Evolutionary conservation across 2,888 invertebrate species (phyloP).

Genomic region (Linyphia triangularis): DNA sequence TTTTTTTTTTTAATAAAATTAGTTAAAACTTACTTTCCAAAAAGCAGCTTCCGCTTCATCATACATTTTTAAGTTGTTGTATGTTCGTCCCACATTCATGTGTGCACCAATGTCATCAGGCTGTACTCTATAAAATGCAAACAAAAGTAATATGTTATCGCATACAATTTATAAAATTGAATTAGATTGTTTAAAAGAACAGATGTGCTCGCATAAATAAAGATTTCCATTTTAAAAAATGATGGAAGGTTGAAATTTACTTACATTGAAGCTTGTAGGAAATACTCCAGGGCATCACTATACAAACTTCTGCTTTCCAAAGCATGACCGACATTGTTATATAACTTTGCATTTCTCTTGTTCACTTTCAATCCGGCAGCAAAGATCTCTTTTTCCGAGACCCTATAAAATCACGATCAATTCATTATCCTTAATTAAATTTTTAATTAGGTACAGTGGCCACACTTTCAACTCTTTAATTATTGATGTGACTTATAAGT

Average conservation of each 20-base stretch:
- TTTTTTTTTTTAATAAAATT: too few species aligned
- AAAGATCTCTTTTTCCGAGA: slow-evolving; percentile 94
- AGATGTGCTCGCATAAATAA: too few species aligned
- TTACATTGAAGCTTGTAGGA: slow-evolving; percentile 90
- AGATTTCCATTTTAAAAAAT: too few species aligned
- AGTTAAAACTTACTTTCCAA: slow-evolving; percentile 84
- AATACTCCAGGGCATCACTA: slow-evolving; percentile 91
- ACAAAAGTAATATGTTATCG: not conserved
- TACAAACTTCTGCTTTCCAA: slow-evolving; percentile 87
- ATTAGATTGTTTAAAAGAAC: not conserved
- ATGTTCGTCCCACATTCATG: slow-evolving; percentile 97
- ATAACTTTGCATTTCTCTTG: slow-evolving; percentile 94
- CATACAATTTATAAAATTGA: not conserved
- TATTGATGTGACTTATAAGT: too few species aligned
- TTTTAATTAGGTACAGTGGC: too few species aligned
- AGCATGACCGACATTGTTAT: slow-evolving; percentile 98
- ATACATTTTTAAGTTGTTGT: slow-evolving; percentile 92
- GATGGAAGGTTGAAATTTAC: slow-evolving; percentile 39
- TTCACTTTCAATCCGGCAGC: slow-evolving; percentile 92
- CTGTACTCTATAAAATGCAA: slow-evolving; percentile 85
- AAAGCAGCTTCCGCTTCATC: slow-evolving; percentile 96
- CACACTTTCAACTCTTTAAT: too few species aligned
- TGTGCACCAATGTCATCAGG: slow-evolving; percentile 85
- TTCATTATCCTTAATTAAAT: too few species aligned
- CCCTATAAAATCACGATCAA: slow-evolving; percentile 82